These are phyloP conservation scores for Microchrysa polita DNA, from an alignment of 2,888 invertebrate species.

Conservation along the genomic window DNA sequence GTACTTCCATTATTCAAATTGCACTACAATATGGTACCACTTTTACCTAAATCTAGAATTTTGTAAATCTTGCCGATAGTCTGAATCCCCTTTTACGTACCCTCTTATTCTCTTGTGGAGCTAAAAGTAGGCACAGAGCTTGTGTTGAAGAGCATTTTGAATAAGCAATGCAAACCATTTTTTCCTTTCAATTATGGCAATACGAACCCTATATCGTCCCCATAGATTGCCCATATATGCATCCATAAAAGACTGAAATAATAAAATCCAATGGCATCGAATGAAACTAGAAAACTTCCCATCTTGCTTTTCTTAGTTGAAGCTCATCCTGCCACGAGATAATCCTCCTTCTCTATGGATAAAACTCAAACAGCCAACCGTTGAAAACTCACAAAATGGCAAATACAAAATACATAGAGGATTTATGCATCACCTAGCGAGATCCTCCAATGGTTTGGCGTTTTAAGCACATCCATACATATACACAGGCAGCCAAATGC, in stretches of 20 bases:
- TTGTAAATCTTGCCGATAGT: no score
- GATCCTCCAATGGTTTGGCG: constrained; percentile 43
- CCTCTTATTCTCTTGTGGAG: no score
- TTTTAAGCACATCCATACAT: constrained; percentile 44
- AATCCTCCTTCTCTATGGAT: background rate
- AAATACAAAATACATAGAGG: constrained; percentile 50
- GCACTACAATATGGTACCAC: no score
- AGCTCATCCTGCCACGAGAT: constrained; percentile 6
- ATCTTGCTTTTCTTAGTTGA: constrained; percentile 8
- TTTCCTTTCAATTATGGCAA: no score
- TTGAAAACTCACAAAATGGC: constrained; percentile 46
- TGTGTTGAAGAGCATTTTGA: no score
- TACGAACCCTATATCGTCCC: no score
- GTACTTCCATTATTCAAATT: no score
- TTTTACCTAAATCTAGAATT: no score
- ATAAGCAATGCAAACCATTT: no score
- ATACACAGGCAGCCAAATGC: constrained; percentile 43
- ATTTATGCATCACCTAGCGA: constrained; percentile 47
- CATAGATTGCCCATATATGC: no score
- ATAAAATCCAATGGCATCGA: constrained; percentile 38
- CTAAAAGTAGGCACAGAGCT: no score
- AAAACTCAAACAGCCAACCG: constrained; percentile 40
- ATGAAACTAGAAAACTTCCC: constrained; percentile 27
- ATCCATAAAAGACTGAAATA: background rate
- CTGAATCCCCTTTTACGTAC: no score